Conservation (phyloP, 2,113 vertebrate species). For the Sialia sialis region DNA sequence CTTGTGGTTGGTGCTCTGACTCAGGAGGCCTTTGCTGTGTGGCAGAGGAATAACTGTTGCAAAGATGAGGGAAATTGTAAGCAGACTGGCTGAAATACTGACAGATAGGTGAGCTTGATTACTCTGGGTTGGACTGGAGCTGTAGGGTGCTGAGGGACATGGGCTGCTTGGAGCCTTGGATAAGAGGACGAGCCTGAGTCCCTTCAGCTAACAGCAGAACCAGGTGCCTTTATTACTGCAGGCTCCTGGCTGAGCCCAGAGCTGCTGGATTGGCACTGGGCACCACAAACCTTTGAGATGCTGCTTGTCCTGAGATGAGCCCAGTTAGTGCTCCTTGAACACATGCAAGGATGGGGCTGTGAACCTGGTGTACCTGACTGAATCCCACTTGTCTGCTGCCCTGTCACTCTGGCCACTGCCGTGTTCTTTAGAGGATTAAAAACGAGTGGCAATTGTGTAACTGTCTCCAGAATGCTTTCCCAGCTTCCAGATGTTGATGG, state of each 20-base stretch:
- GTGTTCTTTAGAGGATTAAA: neutral
- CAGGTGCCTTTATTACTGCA: rapidly evolving
- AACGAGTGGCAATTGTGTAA: neutral
- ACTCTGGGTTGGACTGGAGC: neutral
- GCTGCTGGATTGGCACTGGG: neutral
- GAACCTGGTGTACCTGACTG: rapidly evolving
- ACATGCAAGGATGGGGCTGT: rapidly evolving
- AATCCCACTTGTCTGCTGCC: neutral
- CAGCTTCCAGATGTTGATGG: neutral
- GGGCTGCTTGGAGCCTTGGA: neutral
- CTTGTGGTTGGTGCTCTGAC: neutral
- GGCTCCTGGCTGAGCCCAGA: neutral
- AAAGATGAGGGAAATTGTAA: neutral
- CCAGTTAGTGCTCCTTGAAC: neutral
- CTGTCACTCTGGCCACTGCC: rapidly evolving
- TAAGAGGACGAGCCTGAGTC: neutral
- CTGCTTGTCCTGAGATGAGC: neutral
- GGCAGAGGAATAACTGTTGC: neutral
- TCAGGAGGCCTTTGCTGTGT: neutral
- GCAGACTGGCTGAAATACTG: neutral
- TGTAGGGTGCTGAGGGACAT: neutral
- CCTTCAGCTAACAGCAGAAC: neutral
- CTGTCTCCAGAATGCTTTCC: neutral
- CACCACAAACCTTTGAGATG: neutral
- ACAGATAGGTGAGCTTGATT: neutral